A percentile compares a stretch with the other conserved stretches of the same genome.
phyloP scores from a whole-genome alignment of 2,888 invertebrate genomes.

The Dendrolimus pini region DNA sequence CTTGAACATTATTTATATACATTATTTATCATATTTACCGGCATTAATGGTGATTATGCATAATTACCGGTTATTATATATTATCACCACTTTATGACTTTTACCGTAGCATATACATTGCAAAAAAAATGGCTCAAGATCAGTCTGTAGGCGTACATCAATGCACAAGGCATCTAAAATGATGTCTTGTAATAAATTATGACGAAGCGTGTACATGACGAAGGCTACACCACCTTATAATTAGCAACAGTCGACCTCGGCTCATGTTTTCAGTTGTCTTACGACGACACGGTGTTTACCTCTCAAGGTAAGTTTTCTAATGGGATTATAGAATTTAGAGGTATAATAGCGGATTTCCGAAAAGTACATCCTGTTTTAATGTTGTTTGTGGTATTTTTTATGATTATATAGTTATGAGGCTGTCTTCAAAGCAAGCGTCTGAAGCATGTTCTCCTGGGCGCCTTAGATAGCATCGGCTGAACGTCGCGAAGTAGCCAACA shows the following conservation, averaged over 20 bases:
- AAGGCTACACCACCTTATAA: neutral
- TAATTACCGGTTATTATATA: no score
- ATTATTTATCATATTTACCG: no score
- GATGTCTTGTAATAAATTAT: neutral
- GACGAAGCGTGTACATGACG: neutral
- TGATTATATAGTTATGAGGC: no score
- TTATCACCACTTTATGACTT: no score
- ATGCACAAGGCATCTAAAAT: neutral
- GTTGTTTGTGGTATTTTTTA: neutral
- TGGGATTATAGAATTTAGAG: neutral
- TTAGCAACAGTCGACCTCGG: neutral
- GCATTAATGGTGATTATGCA: no score
- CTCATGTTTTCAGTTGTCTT: neutral
- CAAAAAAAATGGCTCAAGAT: no score
- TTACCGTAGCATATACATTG: no score
- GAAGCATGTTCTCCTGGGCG: no score
- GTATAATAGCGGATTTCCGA: neutral
- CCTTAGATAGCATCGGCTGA: no score
- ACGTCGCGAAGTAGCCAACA: no score
- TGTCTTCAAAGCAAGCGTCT: no score
- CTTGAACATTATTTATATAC: no score
- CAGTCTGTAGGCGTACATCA: neutral
- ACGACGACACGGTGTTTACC: neutral
- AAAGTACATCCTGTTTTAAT: neutral
- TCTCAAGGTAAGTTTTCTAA: neutral